A percentile compares a stretch with the other conserved stretches of the same genome.
Evolutionary conservation across 2,113 vertebrate species (phyloP).

Genomic region (Oryzias melastigma): DNA sequence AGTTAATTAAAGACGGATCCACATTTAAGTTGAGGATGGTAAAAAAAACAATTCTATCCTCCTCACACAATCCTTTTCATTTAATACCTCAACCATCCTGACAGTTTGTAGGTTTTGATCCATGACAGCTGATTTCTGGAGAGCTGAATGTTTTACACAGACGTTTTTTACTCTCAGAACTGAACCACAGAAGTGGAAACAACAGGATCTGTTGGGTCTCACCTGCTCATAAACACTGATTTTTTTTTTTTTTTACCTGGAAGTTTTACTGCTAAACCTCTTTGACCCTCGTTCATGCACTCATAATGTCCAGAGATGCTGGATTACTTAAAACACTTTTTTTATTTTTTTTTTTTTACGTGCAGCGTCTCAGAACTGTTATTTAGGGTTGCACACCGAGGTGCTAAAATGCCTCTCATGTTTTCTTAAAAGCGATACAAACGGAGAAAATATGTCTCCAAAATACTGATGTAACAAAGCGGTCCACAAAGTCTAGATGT

Average conservation of each 20-base stretch:
- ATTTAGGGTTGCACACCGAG: neutral
- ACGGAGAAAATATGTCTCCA: too few relatives aligned
- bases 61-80: too few relatives aligned
- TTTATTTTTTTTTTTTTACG: neutral
- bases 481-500: neutral
- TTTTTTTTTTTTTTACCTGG: neutral
- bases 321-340: neutral
- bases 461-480: too few relatives aligned
- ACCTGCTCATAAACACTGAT: slow-evolving; percentile 13
- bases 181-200: slow-evolving; percentile 25
- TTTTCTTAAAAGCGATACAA: slow-evolving; percentile 7
- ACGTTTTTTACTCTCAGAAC: slow-evolving; percentile 27
- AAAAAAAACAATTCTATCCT: too few relatives aligned
- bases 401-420: slow-evolving; percentile 1
- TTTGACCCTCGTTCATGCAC: slow-evolving; percentile 1
- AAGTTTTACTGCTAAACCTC: slow-evolving; percentile 13
- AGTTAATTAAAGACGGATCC: too few relatives aligned
- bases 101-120: too few relatives aligned
- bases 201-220: slow-evolving; percentile 21
- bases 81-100: too few relatives aligned
- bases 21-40: too few relatives aligned
- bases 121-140: neutral
- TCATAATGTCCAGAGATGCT: slow-evolving; percentile 3
- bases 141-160: neutral
- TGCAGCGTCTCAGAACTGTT: neutral